Evolutionary conservation across 2,888 invertebrate species (phyloP).

Genomic region (Melangyna quadrimaculata): DNA sequence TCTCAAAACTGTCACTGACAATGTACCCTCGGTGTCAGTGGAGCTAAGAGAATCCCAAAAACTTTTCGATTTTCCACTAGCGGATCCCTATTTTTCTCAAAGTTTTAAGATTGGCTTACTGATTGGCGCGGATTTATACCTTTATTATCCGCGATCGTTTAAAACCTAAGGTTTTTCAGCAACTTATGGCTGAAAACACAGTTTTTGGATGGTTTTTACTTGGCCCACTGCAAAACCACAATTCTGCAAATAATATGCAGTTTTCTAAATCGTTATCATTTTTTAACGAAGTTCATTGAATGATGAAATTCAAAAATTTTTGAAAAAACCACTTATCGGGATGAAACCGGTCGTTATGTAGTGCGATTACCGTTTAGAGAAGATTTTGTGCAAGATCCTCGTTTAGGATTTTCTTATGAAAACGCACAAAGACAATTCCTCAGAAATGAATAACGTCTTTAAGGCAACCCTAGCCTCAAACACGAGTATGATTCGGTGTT

Average conservation of each 20-base stretch:
- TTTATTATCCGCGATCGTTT: background rate
- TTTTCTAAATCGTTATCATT: background rate
- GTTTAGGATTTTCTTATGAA: background rate
- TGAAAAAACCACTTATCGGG: background rate
- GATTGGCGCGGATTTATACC: background rate
- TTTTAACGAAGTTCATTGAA: background rate
- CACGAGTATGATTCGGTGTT: background rate
- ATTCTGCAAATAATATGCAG: background rate
- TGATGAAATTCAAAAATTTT: background rate
- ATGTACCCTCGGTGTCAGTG: no score
- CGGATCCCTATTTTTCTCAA: no score
- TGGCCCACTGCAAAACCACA: background rate
- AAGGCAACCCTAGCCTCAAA: background rate
- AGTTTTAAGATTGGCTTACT: background rate
- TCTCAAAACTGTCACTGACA: background rate
- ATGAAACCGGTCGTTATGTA: background rate
- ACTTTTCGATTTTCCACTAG: background rate
- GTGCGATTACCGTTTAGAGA: background rate
- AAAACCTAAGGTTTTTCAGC: background rate
- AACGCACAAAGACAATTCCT: background rate
- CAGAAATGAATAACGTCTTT: background rate
- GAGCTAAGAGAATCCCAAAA: no score
- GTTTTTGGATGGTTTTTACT: background rate
- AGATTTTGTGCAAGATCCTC: background rate
- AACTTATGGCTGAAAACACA: background rate